These are phyloP conservation scores for Sebastes diploproa DNA, from an alignment of 2,797 vertebrate species.

Conservation along the genomic window DNA sequence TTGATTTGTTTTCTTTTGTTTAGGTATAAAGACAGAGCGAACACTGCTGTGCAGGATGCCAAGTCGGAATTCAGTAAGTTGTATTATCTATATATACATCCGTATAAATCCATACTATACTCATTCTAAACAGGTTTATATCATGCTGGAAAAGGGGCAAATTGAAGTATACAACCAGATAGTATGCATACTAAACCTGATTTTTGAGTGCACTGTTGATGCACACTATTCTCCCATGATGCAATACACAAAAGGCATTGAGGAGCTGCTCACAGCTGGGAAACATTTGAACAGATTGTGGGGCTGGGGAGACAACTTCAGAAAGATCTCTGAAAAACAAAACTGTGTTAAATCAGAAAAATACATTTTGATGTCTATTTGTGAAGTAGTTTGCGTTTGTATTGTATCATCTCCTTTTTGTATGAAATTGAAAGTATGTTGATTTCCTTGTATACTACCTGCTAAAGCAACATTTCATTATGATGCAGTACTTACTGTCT, in stretches of 20 bases:
- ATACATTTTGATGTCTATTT: not conserved
- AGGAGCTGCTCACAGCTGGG: not conserved
- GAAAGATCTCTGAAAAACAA: not conserved
- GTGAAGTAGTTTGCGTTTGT: not conserved
- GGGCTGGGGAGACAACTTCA: too few species aligned
- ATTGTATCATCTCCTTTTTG: not conserved
- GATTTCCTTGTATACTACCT: not conserved
- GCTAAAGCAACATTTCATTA: not conserved
- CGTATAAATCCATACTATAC: not conserved
- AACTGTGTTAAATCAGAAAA: not conserved
- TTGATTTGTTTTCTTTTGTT: slow-evolving; percentile 22
- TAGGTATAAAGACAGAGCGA: slow-evolving; percentile 80
- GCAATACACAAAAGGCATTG: not conserved
- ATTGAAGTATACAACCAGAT: not conserved
- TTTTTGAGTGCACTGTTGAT: not conserved
- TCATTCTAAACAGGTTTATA: not conserved
- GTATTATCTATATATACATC: not conserved
- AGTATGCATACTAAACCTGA: not conserved
- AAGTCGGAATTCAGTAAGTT: slow-evolving; percentile 84
- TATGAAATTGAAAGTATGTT: not conserved
- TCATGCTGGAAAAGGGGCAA: not conserved
- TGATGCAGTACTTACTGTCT: not conserved
- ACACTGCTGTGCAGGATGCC: slow-evolving; percentile 74
- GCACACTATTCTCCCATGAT: not conserved
- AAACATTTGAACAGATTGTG: not conserved